Percentiles rank a stretch among this genome's conserved stretches.
These are phyloP conservation scores for Hypercompe scribonia DNA, from an alignment of 2,888 invertebrate species.

Conservation along the genomic window DNA sequence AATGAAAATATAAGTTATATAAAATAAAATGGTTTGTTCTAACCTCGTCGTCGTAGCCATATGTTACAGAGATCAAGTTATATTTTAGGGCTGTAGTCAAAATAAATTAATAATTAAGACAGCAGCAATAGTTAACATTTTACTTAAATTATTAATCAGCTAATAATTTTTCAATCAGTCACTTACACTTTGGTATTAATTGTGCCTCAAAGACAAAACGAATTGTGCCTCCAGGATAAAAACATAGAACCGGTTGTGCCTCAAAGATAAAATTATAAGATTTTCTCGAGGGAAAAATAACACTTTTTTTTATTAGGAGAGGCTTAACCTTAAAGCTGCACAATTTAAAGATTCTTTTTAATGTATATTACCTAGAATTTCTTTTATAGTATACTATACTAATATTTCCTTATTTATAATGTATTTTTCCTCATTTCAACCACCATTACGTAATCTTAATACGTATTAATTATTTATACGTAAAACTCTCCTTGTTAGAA, in stretches of 20 bases:
- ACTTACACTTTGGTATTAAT: slow-evolving; percentile 7
- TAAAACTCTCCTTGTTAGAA: slow-evolving; percentile 1
- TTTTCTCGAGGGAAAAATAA: not conserved
- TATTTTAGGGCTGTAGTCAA: too few species aligned
- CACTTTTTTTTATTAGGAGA: not conserved
- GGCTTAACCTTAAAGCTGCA: not conserved
- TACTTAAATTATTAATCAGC: not conserved
- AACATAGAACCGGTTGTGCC: not conserved
- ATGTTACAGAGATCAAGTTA: too few species aligned
- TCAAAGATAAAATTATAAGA: not conserved
- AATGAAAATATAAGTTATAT: too few species aligned
- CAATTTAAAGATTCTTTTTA: not conserved
- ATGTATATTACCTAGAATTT: not conserved
- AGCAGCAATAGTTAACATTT: not conserved
- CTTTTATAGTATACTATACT: not conserved
- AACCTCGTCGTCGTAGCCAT: too few species aligned
- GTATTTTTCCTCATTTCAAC: not conserved
- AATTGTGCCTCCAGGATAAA: not conserved
- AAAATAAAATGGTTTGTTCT: too few species aligned
- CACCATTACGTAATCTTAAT: not conserved
- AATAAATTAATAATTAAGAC: not conserved
- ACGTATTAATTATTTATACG: not conserved
- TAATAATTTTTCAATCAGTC: slow-evolving; percentile 8
- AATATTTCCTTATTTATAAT: not conserved
- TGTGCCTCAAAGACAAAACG: not conserved